phyloP scores from a whole-genome alignment of 2,888 invertebrate genomes.

The Tetrapedia diversipes region DNA sequence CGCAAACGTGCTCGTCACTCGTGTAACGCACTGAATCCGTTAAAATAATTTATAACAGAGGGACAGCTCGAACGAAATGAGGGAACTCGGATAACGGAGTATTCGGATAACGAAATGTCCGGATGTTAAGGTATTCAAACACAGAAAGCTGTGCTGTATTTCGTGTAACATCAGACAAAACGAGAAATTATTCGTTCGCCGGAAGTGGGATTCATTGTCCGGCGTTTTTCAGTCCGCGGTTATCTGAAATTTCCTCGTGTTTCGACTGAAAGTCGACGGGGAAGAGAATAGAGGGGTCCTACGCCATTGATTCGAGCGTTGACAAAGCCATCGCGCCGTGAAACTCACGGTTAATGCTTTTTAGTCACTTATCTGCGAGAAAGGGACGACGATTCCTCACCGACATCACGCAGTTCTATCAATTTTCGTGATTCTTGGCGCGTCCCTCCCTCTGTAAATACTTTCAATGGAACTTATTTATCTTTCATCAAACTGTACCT shows the following conservation, averaged over 20 bases:
- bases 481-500: constrained; percentile 15
- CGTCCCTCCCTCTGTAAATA: neutral
- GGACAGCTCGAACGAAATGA: too few relatives aligned
- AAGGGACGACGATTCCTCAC: neutral
- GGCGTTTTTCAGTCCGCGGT: neutral
- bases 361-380: constrained; percentile 12
- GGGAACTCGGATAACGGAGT: too few relatives aligned
- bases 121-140: too few relatives aligned
- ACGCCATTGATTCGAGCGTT: constrained; percentile 7
- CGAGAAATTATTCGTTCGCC: neutral
- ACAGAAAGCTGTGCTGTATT: neutral
- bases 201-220: neutral
- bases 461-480: constrained; percentile 29
- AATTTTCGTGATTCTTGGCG: constrained; percentile 6
- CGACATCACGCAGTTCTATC: constrained; percentile 5
- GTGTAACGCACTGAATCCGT: too few relatives aligned
- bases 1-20: too few relatives aligned
- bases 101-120: too few relatives aligned
- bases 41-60: too few relatives aligned
- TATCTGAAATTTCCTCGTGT: neutral
- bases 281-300: neutral
- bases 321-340: neutral
- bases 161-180: neutral
- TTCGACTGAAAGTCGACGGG: neutral
- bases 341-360: constrained; percentile 16